A percentile compares a stretch with the other conserved stretches of the same genome.
These are phyloP conservation scores for Leptinotarsa peninsularis DNA, from an alignment of 2,888 invertebrate species.

Conservation along the genomic window DNA sequence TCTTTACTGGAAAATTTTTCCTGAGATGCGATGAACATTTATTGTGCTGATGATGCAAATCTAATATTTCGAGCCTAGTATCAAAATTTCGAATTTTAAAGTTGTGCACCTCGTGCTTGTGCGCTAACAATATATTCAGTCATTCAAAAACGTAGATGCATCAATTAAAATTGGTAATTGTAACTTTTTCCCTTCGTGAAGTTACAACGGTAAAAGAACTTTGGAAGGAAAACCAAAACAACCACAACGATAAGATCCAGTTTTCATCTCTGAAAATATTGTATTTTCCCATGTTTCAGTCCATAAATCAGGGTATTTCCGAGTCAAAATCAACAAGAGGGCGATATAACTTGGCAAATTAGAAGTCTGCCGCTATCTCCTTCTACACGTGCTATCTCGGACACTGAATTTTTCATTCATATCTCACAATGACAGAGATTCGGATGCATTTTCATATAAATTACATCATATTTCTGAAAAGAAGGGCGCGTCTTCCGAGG, in stretches of 20 bases:
- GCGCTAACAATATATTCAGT: too few species aligned
- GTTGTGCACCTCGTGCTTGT: too few species aligned
- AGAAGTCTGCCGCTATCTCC: constrained; percentile 60
- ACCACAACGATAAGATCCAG: background rate
- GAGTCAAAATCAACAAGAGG: constrained; percentile 62
- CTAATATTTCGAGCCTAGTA: too few species aligned
- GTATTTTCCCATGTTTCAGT: constrained; percentile 34
- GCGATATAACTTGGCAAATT: constrained; percentile 62
- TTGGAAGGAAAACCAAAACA: background rate
- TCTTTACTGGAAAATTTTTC: too few species aligned
- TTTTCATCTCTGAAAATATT: background rate
- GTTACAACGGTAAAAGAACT: background rate
- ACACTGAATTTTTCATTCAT: constrained; percentile 66
- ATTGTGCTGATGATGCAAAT: too few species aligned
- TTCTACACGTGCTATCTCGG: constrained; percentile 59
- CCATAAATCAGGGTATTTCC: constrained; percentile 51
- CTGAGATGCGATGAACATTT: too few species aligned
- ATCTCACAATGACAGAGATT: constrained; percentile 68
- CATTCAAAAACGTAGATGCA: too few species aligned
- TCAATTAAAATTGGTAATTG: too few species aligned
- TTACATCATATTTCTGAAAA: constrained; percentile 69
- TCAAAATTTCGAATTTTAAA: too few species aligned
- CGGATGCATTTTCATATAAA: constrained; percentile 70
- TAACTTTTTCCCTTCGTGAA: too few species aligned
- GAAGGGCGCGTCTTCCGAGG: constrained; percentile 64